Evolutionary conservation across 2,888 invertebrate genomes (phyloP).

Genomic region (Rhagonycha lutea): DNA sequence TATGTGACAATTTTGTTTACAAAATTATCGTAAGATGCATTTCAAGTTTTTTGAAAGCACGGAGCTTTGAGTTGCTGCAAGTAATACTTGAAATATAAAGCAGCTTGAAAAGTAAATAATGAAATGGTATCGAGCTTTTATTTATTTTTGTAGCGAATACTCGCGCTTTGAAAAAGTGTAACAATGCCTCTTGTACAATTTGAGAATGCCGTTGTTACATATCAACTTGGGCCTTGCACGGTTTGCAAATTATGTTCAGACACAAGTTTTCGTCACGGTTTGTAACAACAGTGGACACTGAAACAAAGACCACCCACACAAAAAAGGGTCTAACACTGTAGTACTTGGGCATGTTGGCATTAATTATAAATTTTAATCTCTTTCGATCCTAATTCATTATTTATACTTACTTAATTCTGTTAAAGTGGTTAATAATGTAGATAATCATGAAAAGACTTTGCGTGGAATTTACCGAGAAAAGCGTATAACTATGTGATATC

Average conservation of each 20-base stretch:
- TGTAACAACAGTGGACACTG: conserved; percentile 25
- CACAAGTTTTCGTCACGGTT: conserved; percentile 24
- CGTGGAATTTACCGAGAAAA: not conserved
- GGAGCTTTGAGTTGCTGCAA: not conserved
- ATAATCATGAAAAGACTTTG: not conserved
- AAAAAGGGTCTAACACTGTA: conserved; percentile 17
- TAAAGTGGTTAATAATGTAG: not conserved
- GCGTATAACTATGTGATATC: too few species aligned
- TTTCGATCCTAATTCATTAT: conserved; percentile 2
- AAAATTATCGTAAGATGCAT: not conserved
- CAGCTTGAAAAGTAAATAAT: not conserved
- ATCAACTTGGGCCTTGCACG: conserved; percentile 13
- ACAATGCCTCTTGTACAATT: conserved; percentile 23
- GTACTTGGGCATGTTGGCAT: not conserved
- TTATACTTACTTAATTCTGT: not conserved
- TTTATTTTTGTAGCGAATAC: not conserved
- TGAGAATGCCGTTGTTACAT: conserved; percentile 21
- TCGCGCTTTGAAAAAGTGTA: conserved; percentile 13
- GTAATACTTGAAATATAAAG: not conserved
- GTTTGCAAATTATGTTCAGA: conserved; percentile 26
- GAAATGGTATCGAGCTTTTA: not conserved
- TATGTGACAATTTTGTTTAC: not conserved
- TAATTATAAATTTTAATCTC: not conserved
- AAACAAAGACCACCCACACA: conserved; percentile 28
- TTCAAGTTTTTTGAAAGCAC: not conserved